phyloP scores from a whole-genome alignment of 2,797 vertebrate genomes.

The Podargus strigoides region DNA sequence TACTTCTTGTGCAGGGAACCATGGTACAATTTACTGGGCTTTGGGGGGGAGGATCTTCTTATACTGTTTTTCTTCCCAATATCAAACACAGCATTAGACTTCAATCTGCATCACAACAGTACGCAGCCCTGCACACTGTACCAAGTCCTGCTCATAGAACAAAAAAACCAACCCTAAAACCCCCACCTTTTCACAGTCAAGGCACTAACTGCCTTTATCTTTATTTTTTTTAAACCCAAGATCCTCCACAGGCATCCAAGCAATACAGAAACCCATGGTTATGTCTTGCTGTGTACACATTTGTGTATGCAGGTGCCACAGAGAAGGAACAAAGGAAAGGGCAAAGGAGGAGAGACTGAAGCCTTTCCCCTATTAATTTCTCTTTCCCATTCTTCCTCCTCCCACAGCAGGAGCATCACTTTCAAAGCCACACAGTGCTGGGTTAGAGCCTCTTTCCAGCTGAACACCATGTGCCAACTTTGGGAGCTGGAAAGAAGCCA shows the following conservation, averaged over 20 bases:
- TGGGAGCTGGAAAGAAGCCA: background rate
- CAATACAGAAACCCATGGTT: accelerated
- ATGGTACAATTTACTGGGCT: accelerated
- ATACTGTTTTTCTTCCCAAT: background rate
- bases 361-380: background rate
- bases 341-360: background rate
- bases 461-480: background rate
- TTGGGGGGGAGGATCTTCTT: background rate
- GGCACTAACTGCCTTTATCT: background rate
- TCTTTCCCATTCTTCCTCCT: background rate
- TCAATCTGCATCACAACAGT: background rate
- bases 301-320: background rate
- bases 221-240: too few relatives aligned
- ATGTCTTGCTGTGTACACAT: accelerated
- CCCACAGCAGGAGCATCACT: background rate
- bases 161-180: background rate
- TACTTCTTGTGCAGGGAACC: background rate
- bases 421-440: background rate
- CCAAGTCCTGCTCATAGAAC: background rate
- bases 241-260: background rate
- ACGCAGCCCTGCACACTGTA: background rate
- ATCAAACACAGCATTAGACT: background rate
- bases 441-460: background rate
- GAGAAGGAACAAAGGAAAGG: background rate
- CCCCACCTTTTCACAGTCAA: background rate